Evolutionary conservation across 2,888 invertebrate genomes (phyloP).

Genomic region (Harpalus rubripes): DNA sequence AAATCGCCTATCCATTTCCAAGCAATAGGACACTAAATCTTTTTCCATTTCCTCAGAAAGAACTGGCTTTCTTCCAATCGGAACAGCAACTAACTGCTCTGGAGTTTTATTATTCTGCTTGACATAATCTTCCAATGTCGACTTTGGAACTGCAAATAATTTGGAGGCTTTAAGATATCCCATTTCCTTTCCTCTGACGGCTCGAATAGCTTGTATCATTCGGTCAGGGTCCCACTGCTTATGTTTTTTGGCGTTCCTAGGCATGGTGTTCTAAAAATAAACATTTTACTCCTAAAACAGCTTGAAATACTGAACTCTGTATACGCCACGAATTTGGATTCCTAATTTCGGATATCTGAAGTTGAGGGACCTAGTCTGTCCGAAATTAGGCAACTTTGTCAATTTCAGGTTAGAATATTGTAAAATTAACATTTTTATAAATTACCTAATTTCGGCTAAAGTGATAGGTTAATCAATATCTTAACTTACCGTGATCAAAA

Average conservation of each 20-base stretch:
- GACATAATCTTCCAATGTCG: neutral
- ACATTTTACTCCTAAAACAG: constrained; percentile 1
- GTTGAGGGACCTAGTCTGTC: neutral
- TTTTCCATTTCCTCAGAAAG: too few species aligned
- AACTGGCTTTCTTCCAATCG: too few species aligned
- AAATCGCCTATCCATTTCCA: too few species aligned
- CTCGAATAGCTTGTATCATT: too few species aligned
- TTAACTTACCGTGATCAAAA: constrained; percentile 9
- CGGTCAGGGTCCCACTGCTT: constrained; percentile 8
- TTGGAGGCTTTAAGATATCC: too few species aligned
- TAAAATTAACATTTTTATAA: neutral
- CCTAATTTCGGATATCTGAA: constrained; percentile 2
- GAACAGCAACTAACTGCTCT: too few species aligned
- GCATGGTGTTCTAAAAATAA: constrained; percentile 7
- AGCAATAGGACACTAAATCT: too few species aligned
- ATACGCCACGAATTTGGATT: constrained; percentile 5
- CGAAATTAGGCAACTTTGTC: constrained; percentile 1
- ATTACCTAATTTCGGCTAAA: constrained; percentile 4
- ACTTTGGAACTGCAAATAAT: too few species aligned
- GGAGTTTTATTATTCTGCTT: neutral
- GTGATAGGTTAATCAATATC: constrained; percentile 5
- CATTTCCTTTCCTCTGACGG: too few species aligned
- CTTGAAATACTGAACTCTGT: neutral
- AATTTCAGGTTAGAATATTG: constrained; percentile 10
- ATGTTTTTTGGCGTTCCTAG: constrained; percentile 4